phyloP scores from a whole-genome alignment of 64 coral and sea anemone species.

The Montipora efflorescens region DNA sequence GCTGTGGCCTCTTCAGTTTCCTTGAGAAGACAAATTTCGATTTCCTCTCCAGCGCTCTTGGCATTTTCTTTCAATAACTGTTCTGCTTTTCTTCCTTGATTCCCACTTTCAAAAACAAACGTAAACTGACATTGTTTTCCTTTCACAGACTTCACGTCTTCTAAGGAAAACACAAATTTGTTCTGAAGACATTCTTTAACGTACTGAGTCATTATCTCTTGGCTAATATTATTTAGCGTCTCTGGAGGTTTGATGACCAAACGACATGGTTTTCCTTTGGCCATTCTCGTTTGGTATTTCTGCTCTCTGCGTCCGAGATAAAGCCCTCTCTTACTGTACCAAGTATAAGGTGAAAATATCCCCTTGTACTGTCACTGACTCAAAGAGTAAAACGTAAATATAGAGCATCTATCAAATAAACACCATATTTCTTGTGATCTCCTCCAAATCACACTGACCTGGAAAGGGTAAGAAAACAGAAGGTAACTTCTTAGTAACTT shows the following conservation, averaged over 20 bases:
- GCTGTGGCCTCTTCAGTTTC: neutral
- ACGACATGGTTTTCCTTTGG: neutral
- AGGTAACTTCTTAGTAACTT: too few species aligned
- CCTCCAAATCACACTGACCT: too few species aligned
- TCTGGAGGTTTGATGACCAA: conserved; percentile 8
- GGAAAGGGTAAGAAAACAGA: too few species aligned
- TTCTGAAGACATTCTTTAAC: neutral
- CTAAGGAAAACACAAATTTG: neutral
- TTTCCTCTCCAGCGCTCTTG: neutral
- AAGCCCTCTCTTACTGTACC: too few species aligned
- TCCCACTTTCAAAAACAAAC: conserved; percentile 19
- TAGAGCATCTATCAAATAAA: neutral
- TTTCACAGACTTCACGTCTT: neutral
- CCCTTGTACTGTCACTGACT: too few species aligned
- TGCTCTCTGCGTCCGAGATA: neutral
- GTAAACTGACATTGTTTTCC: neutral
- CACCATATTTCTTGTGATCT: too few species aligned
- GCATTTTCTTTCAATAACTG: conserved; percentile 32
- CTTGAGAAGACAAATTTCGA: conserved; percentile 31
- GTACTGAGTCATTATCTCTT: neutral
- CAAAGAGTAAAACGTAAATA: neutral
- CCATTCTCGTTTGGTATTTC: neutral
- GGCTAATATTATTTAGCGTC: neutral
- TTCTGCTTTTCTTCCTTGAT: conserved; percentile 58
- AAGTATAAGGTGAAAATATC: too few species aligned